A percentile compares a stretch with the other conserved stretches of the same genome.
These are phyloP conservation scores for Azemiops feae DNA, from an alignment of 2,113 vertebrate species.

Conservation along the genomic window DNA sequence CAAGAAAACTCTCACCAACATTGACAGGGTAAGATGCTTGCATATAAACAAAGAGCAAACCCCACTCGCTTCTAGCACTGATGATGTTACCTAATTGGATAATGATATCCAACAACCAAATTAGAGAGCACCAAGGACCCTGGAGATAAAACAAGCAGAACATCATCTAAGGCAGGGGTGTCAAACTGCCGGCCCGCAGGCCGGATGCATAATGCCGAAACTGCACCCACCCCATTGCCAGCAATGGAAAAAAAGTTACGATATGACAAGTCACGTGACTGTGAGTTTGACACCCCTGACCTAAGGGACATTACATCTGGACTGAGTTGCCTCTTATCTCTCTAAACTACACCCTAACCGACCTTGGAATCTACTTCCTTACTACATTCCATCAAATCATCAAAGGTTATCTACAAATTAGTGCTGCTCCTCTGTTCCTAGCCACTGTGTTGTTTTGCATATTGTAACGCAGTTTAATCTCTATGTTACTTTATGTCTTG, in stretches of 20 bases:
- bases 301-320: too few relatives aligned
- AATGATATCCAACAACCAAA: background rate
- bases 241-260: too few relatives aligned
- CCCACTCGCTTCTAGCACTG: background rate
- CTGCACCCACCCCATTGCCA: too few relatives aligned
- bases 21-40: too few relatives aligned
- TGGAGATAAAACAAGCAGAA: background rate
- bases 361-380: background rate
- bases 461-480: background rate
- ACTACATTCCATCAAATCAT: background rate
- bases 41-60: too few relatives aligned
- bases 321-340: too few relatives aligned
- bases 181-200: accelerated
- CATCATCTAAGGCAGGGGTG: background rate
- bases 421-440: background rate
- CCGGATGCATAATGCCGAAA: too few relatives aligned
- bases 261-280: too few relatives aligned
- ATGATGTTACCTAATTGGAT: background rate
- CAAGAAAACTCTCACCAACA: background rate
- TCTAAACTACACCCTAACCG: background rate
- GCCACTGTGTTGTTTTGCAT: background rate
- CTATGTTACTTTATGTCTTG: background rate
- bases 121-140: background rate
- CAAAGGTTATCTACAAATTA: background rate
- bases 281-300: too few relatives aligned